Evolutionary conservation across 2,113 vertebrate genomes (phyloP), one percentile per base, ranked within the genome.

Genomic region (Lucifuga dentata): DNA sequence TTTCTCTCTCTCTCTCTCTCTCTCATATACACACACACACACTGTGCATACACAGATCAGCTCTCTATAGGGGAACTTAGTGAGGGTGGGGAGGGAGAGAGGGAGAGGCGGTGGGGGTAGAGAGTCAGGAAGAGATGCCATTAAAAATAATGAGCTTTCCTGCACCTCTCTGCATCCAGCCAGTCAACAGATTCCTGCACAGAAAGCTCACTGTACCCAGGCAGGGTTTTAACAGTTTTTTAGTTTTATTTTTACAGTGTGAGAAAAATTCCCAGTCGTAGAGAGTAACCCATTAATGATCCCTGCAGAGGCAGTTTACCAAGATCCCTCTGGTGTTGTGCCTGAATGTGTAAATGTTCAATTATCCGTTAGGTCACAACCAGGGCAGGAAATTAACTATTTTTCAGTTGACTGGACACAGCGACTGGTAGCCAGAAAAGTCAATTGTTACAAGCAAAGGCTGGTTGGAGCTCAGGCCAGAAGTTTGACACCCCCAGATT

Each of bases 81-180:
- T 20, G 32, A 52, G n/a, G 2, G 19, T 2, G 26, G 21, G 19
- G 11, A 23, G 19, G 17, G 16, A 16, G 29, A n/a, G n/a, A n/a
- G n/a, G n/a, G 13, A 33, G 11, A n/a, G 56, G 17, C 17, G 23
- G 16, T 9, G 16, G 36, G 11, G 13, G 13, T n/a, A 36, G 36
- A 57, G 53, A 24, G 53, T 7, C 5, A 49, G 35, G 26, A 53
- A 77, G 60, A n/a, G 66, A 66, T 5, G 62, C 46, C 78, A 84
- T 89, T 90, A 89, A 90, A 88, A 84, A 86, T 89, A 88, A 90
- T 81, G 81, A 89, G 84, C 83, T 70, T 82, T 75, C 73, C 78
- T 59, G 68, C 73, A 76, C 81, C 66, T 83, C 80, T 46, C 67
- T 56, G 64, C 68, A 70, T 52, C 35, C 64, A 76, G 66, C 62